A percentile compares a stretch with the other conserved stretches of the same genome.
Evolutionary conservation across 2,888 invertebrate genomes (phyloP).

Genomic region (Polyommatus icarus): DNA sequence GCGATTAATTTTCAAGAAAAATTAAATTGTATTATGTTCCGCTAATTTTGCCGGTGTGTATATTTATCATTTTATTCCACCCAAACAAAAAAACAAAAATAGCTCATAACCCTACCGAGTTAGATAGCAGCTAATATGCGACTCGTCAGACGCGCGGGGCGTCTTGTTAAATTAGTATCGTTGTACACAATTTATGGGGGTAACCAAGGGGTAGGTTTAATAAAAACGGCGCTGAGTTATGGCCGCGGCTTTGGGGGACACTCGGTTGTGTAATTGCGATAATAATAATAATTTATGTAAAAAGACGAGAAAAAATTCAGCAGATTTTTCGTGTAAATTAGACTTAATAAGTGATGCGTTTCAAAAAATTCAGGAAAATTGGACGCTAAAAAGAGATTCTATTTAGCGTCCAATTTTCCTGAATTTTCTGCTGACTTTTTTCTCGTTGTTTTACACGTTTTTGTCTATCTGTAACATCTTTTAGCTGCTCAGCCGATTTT

Average conservation of each 20-base stretch:
- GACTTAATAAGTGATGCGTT: not conserved
- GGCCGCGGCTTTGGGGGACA: constrained; percentile 43
- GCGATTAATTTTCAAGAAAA: too few species aligned
- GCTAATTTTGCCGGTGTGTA: too few species aligned
- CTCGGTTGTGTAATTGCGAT: constrained; percentile 33
- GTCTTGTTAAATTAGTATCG: constrained; percentile 42
- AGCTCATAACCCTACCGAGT: constrained; percentile 1
- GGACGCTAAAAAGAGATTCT: not conserved
- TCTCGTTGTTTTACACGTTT: too few species aligned
- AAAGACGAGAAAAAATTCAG: not conserved
- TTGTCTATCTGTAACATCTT: too few species aligned
- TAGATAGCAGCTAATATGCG: constrained; percentile 7
- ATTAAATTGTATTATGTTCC: too few species aligned
- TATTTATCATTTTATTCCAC: too few species aligned
- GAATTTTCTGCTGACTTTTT: too few species aligned
- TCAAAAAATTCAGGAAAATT: not conserved
- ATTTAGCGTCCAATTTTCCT: too few species aligned
- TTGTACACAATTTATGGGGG: constrained; percentile 50
- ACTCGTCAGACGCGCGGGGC: not conserved
- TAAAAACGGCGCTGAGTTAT: constrained; percentile 56
- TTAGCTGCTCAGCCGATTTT: not conserved
- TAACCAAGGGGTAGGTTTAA: constrained; percentile 44
- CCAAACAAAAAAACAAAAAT: not conserved
- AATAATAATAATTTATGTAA: constrained; percentile 33
- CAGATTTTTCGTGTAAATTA: not conserved